Evolutionary conservation across 2,888 invertebrate species (phyloP).

Genomic region (Tetranychus truncatus): DNA sequence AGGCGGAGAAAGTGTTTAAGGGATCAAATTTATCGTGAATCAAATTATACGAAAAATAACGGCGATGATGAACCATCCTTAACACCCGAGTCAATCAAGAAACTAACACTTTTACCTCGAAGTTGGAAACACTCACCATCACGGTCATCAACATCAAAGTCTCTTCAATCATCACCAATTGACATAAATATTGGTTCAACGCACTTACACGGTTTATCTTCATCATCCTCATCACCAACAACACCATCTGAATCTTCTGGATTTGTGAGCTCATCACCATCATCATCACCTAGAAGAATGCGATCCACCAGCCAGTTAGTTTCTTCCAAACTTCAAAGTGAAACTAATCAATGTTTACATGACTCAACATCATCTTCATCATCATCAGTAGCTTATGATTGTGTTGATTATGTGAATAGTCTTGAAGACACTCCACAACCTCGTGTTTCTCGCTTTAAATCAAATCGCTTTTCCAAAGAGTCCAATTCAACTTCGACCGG

Average conservation of each 20-base stretch:
- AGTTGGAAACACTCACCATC: neutral
- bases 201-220: neutral
- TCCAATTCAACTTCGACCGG: neutral
- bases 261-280: neutral
- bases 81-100: neutral
- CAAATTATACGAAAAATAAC: neutral
- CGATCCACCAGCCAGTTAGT: neutral
- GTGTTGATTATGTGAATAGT: neutral
- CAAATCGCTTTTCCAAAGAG: neutral
- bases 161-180: neutral
- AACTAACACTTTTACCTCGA: neutral
- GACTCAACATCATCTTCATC: neutral
- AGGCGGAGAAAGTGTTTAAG: neutral
- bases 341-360: neutral
- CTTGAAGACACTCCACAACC: neutral
- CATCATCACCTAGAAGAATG: neutral
- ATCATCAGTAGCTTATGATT: neutral
- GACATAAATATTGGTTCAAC: neutral
- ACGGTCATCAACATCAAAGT: neutral
- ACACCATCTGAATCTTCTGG: neutral
- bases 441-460: neutral
- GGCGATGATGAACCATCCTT: neutral
- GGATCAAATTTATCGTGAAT: neutral
- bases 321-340: neutral
- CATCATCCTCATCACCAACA: neutral